Conservation (phyloP, 2,797 vertebrate species). For the Halcyon leucocephala region DNA sequence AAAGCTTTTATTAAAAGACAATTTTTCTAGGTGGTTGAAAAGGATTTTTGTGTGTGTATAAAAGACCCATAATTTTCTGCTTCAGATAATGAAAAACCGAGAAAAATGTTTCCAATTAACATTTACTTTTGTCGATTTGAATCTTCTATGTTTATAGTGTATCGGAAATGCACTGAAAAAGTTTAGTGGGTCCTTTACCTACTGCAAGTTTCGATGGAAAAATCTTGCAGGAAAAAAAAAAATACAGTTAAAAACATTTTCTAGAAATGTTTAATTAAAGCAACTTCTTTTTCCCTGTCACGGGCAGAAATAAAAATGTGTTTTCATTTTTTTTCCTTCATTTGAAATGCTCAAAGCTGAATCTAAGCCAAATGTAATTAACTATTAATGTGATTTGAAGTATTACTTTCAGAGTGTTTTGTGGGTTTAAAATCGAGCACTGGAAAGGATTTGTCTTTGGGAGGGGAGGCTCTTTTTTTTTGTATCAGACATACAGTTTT, state of each 20-base stretch:
- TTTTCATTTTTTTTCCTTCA: slow-evolving; percentile 16
- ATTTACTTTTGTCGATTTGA: slow-evolving; percentile 6
- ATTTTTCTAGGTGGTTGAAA: slow-evolving; percentile 73
- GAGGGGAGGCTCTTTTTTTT: background rate
- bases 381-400: slow-evolving; percentile 40
- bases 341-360: background rate
- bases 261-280: background rate
- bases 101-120: slow-evolving; percentile 67
- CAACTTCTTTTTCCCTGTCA: background rate
- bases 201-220: background rate
- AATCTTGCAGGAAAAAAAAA: background rate
- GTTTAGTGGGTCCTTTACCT: background rate
- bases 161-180: background rate
- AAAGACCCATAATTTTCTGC: slow-evolving; percentile 57
- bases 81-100: slow-evolving; percentile 54
- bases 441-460: background rate
- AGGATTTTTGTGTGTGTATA: slow-evolving; percentile 61
- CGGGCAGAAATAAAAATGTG: background rate
- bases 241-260: background rate
- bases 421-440: background rate
- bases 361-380: slow-evolving; percentile 34
- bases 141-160: background rate
- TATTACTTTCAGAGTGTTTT: background rate
- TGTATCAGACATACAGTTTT: background rate
- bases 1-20: slow-evolving; percentile 79